Evolutionary conservation across 2,797 vertebrate species (phyloP).

Genomic region (Coregonus suidteri): DNA sequence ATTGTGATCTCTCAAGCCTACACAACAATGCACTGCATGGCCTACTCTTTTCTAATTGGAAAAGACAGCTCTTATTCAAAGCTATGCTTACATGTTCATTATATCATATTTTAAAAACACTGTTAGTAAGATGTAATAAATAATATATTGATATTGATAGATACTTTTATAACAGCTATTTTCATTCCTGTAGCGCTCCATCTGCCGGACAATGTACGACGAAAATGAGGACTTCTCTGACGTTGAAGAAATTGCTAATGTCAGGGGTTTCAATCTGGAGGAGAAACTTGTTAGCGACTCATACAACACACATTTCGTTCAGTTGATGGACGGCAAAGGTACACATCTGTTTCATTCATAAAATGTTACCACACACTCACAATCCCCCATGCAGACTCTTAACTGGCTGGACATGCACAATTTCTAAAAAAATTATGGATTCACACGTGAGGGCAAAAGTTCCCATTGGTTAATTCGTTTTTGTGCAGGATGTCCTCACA

Average conservation of each 20-base stretch:
- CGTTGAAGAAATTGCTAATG: conserved; percentile 91
- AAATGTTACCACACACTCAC: background rate
- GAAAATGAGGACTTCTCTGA: conserved; percentile 94
- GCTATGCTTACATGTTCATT: background rate
- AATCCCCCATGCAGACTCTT: background rate
- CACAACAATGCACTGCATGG: background rate
- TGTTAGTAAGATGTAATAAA: conserved; percentile 17
- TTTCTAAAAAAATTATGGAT: no score
- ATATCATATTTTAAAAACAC: conserved; percentile 10
- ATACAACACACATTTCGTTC: conserved; percentile 86
- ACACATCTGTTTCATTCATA: conserved; percentile 30
- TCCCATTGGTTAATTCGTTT: background rate
- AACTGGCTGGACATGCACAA: background rate
- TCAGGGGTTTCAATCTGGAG: conserved; percentile 92
- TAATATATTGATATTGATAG: background rate
- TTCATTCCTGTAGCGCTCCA: conserved; percentile 81
- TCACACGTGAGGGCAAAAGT: background rate
- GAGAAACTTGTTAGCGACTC: conserved; percentile 86
- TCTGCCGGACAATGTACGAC: conserved; percentile 91
- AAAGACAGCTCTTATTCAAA: background rate
- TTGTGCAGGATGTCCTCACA: background rate
- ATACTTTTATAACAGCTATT: conserved; percentile 25
- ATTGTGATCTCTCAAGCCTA: background rate
- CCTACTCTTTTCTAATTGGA: background rate
- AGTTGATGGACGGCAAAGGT: conserved; percentile 93